A percentile compares a stretch with the other conserved stretches of the same genome.
Conservation (phyloP, 1,140 invertebrate genomes). For the Heliconius melpomene region DNA sequence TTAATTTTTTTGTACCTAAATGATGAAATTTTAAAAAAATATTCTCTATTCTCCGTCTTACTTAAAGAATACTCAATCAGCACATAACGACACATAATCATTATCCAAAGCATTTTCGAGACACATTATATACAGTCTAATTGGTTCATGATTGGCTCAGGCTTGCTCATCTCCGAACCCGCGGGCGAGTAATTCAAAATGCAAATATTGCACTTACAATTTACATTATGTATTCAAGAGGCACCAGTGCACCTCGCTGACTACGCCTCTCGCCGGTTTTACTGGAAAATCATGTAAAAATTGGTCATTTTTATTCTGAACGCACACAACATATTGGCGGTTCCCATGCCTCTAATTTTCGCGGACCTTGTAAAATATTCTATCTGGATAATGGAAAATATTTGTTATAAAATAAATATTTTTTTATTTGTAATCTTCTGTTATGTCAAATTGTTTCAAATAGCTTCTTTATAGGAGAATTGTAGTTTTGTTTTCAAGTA, state of each 20-base stretch:
- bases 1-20: too few relatives aligned
- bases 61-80: not conserved
- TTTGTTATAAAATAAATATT: constrained; percentile 1
- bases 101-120: not conserved
- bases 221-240: constrained; percentile 72
- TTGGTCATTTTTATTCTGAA: constrained; percentile 69
- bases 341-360: constrained; percentile 79
- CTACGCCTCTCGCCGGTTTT: constrained; percentile 71
- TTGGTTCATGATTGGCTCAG: not conserved
- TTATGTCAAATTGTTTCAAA: not conserved
- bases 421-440: not conserved
- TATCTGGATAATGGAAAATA: constrained; percentile 31
- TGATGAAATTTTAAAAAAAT: not conserved
- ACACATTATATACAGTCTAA: not conserved
- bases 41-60: not conserved
- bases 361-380: constrained; percentile 60
- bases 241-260: constrained; percentile 54
- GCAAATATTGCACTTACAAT: constrained; percentile 77
- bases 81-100: not conserved
- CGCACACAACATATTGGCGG: constrained; percentile 69
- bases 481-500: not conserved
- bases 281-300: constrained; percentile 79
- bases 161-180: constrained; percentile 15
- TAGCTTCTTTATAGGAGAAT: too few relatives aligned
- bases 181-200: constrained; percentile 75